Base-by-base conservation (phyloP, 2,797 vertebrate genomes). In the Pseudomugil gertrudae region DNA sequence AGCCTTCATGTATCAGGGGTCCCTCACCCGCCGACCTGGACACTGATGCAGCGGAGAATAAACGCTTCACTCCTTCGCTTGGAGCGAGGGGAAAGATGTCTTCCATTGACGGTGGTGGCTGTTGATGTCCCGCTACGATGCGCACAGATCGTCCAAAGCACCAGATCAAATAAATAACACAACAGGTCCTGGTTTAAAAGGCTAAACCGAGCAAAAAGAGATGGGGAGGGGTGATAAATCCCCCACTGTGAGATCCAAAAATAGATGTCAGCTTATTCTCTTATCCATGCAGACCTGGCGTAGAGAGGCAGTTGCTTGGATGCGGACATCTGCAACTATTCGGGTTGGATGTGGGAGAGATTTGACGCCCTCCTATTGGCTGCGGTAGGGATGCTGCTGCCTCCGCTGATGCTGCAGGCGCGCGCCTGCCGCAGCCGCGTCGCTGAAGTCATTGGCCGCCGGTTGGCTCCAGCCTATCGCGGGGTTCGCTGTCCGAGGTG, bases 251-350 rank as follows among this genome's bases (percentile, higher is more conserved):
- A 50, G 63, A 55, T 85, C 87, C 83, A 84, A 84, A 92, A 90
- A 90, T 90, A 90, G 86, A 83, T 50, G 43, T 57, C 57, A 63
- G 82, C 78, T 84, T 84, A 66, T 51, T 77, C 66, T 72, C 78
- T 79, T 67, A 54, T 68, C 71, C 54, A 58, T 52, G 70, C 23
- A 78, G 69, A 81, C 56, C 79, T 79, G 69, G 11, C 32, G 58
- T 40, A 26, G 62, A 70, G 57, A 19, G 38, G 6, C 51, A 24
- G 66, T 15, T 47, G 84, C 73, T 80, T 81, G 72, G 85, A 90
- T 92, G 92, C 90, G 84, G 91, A 88, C 77, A 92, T 92, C 91
- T 86, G 88, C 87, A 92, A 83, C 88, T 86, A 84, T 87, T 90
- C 83, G 84, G 88, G 87, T 92, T 92, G 90, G 90, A 88, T 89